Base-by-base conservation (phyloP, 2,113 vertebrate species). In the Dryoscopus gambensis region DNA sequence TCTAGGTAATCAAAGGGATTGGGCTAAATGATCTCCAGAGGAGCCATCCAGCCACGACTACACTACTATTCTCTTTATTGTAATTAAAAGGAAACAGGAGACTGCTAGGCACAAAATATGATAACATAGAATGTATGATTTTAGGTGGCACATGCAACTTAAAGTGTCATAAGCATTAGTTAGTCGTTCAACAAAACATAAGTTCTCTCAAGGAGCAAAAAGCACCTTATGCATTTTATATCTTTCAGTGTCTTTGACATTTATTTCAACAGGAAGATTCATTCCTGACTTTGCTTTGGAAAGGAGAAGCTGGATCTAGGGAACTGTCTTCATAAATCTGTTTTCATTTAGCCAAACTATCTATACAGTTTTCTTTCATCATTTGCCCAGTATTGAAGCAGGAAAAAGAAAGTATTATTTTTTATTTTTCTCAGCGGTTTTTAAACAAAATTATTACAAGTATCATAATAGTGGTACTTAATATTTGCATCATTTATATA, bases 391-490 rank as follows among this genome's bases (percentile, higher is more conserved):
- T 68, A 96, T 30, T 68, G 73, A 90, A 95, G 28, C 28, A 88
- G 47, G 64, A 90, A 87, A 75, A 42, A 57, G 4, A 37, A 90
- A 59, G n/a, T 59, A 74, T 78, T 70, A 49, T 90, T 81, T 93
- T 85, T 19, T 6, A 7, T 40, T 93, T 96, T 89, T 96, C 40
- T 84, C 46, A 33, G 35, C 23, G 37, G 2, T 89, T 95, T 96
- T 92, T 76, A 92, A 92, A 93, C 64, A 87, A 91, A 96, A 97
- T 49, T 78, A 97, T 82, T 87, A 80, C 46, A 91, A 91, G 8
- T 71, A 84, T 65, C 33, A 69, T n/a, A 79, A 70, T 74, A 86
- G 86, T 70, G 33, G 28, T 55, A 93, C 49, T 80, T 92, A 84
- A 93, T 57, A 67, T 97, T 95, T 97, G 73, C 49, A 78, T 93